Conservation (phyloP, 2,113 vertebrate genomes). For the Pedionomus torquatus region DNA sequence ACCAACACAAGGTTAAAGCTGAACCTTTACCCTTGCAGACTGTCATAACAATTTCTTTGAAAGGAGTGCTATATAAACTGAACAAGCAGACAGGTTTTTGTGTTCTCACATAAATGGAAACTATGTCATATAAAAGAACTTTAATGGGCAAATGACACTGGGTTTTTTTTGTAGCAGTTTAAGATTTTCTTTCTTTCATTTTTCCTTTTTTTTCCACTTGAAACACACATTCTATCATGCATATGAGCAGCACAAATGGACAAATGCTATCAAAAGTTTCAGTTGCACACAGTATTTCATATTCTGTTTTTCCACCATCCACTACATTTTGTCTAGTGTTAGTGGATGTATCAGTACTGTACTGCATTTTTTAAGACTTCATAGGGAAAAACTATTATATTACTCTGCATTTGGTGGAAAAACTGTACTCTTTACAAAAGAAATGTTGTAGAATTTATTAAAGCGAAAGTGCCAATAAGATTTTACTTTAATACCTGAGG, state of each 20-base stretch:
- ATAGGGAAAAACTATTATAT: background rate
- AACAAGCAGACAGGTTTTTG: slow-evolving; percentile 43
- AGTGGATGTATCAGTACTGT: background rate
- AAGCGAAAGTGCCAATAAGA: slow-evolving; percentile 69
- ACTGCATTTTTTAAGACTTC: background rate
- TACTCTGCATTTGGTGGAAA: background rate
- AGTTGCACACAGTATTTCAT: background rate
- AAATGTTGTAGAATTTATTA: slow-evolving; percentile 57
- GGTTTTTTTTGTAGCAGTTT: background rate
- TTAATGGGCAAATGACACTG: slow-evolving; percentile 35
- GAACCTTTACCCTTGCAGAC: slow-evolving; percentile 26
- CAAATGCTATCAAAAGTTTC: background rate
- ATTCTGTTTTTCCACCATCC: background rate
- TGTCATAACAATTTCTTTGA: slow-evolving; percentile 31
- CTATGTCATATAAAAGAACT: slow-evolving; percentile 23
- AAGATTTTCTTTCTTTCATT: slow-evolving; percentile 34
- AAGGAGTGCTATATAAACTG: slow-evolving; percentile 3
- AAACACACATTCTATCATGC: slow-evolving; percentile 38
- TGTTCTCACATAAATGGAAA: slow-evolving; percentile 46
- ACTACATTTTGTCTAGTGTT: background rate
- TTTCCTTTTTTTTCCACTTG: background rate
- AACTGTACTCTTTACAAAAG: slow-evolving; percentile 18
- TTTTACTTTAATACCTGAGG: slow-evolving; percentile 51
- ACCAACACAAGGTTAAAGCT: background rate
- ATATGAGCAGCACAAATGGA: background rate